Base-by-base conservation (phyloP, 1,140 invertebrate genomes). In the Octopus sinensis region DNA sequence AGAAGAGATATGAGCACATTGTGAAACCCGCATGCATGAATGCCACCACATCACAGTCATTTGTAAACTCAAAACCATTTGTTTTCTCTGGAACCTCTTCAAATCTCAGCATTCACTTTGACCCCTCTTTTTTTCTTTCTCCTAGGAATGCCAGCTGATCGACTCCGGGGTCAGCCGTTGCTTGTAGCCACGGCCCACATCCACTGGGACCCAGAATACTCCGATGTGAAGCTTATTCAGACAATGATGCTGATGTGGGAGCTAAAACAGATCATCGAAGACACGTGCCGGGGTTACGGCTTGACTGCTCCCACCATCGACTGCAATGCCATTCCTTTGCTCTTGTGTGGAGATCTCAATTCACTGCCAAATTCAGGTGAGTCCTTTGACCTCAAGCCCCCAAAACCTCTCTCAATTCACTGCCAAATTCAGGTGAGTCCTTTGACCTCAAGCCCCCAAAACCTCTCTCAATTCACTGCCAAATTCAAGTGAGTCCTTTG, bases 191-290 rank as follows among this genome's bases (percentile, higher is more conserved):
- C 97, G 5, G 97, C 98, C 56, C 98, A 99, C 91, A 98, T 99
- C 83, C 98, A 99, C 91, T 99, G 98, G 98, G 98, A 99, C 93
- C 98, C 98, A 3, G 98, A 99, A 92, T 99, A 95, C 90, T 99
- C 97, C 88, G 98, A 99, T 91, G 98, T 99, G n/a, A 99, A 99
- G 92, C 93, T 99, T 2, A 99, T 99, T 83, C 98, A 99, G 91
- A 98, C 96, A 17, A 99, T 99, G 96, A 99, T 99, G 97, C 92
- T 99, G 82, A 96, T 97, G 91, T 96, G 97, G 90, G 98, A 99
- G 91, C 86, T 94, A 12, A 89, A 91, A 82, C 87, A 89, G 75
- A 85, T 91, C 68, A 87, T 90, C 53, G 86, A 89, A 80, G 88
- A 89, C 54, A 84, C 86, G 79, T 83, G 84, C 76, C 84, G 77